phyloP scores from a whole-genome alignment of 2,797 vertebrate species.

The Lithobates sylvaticus region DNA sequence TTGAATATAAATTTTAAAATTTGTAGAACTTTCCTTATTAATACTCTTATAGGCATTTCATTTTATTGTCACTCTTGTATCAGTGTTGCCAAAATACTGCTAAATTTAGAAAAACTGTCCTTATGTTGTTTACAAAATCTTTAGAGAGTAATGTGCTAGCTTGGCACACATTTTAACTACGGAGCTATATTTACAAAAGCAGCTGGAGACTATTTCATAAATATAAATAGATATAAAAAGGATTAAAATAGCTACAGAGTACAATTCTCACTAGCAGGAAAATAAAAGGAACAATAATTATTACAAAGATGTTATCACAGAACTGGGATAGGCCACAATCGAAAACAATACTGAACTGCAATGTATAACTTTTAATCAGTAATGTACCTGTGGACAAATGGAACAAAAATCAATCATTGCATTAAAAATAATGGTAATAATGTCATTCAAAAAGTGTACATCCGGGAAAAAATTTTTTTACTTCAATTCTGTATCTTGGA shows the following conservation, averaged over 20 bases:
- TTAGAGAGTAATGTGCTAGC: conserved; percentile 11
- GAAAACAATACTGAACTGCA: not conserved
- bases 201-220: conserved; percentile 32
- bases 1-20: not conserved
- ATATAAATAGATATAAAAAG: conserved; percentile 38
- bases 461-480: no score
- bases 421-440: no score
- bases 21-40: not conserved
- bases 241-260: conserved; percentile 17
- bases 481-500: no score
- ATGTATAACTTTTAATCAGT: no score
- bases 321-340: not conserved
- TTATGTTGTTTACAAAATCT: conserved; percentile 16
- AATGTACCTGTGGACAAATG: no score
- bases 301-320: not conserved
- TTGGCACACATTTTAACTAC: conserved; percentile 2
- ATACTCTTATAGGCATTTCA: not conserved
- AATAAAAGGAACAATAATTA: not conserved
- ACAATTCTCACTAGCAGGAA: conserved; percentile 11
- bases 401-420: no score
- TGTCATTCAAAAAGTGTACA: no score
- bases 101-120: conserved; percentile 28
- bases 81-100: not conserved
- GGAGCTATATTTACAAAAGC: conserved; percentile 23
- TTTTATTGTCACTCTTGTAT: conserved; percentile 9